Evolutionary conservation across 2,888 invertebrate genomes (phyloP).

Genomic region (Agrotis exclamationis): DNA sequence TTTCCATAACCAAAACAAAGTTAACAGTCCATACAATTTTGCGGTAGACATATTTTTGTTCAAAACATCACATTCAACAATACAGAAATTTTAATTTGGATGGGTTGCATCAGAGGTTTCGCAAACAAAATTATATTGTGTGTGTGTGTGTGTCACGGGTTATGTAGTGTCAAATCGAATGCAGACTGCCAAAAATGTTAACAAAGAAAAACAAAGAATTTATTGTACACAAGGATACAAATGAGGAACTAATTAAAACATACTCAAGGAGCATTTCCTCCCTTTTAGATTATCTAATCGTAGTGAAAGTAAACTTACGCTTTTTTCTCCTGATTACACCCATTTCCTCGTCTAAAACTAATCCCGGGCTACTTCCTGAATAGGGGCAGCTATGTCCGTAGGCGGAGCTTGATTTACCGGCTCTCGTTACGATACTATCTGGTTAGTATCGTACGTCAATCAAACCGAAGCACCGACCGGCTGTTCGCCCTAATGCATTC

Average conservation of each 20-base stretch:
- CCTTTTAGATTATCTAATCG: conserved; percentile 51
- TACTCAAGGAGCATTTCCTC: conserved; percentile 10
- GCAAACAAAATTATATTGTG: conserved; percentile 27
- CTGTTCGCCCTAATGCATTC: conserved; percentile 82
- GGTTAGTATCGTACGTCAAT: conserved; percentile 80
- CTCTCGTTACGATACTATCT: conserved; percentile 73
- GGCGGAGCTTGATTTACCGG: conserved; percentile 73
- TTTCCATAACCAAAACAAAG: conserved; percentile 59
- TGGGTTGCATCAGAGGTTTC: conserved; percentile 32
- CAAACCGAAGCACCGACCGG: conserved; percentile 77
- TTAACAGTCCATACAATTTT: conserved; percentile 45
- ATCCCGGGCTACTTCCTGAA: conserved; percentile 77
- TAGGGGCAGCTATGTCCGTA: conserved; percentile 70
- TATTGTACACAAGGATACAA: conserved; percentile 10
- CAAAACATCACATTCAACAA: conserved; percentile 48
- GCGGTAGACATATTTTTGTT: conserved; percentile 37
- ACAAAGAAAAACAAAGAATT: background rate
- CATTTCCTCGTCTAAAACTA: conserved; percentile 81
- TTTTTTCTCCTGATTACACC: conserved; percentile 89
- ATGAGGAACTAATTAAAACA: conserved; percentile 22
- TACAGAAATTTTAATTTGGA: conserved; percentile 37
- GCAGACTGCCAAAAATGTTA: background rate
- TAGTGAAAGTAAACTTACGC: conserved; percentile 85
- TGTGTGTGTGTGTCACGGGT: conserved; percentile 20
- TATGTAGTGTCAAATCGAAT: conserved; percentile 22